Percentiles rank a stretch among this genome's conserved stretches.
These are phyloP conservation scores for Pachyrhynchus sulphureomaculatus DNA, from an alignment of 1,140 invertebrate genomes.

Conservation along the genomic window DNA sequence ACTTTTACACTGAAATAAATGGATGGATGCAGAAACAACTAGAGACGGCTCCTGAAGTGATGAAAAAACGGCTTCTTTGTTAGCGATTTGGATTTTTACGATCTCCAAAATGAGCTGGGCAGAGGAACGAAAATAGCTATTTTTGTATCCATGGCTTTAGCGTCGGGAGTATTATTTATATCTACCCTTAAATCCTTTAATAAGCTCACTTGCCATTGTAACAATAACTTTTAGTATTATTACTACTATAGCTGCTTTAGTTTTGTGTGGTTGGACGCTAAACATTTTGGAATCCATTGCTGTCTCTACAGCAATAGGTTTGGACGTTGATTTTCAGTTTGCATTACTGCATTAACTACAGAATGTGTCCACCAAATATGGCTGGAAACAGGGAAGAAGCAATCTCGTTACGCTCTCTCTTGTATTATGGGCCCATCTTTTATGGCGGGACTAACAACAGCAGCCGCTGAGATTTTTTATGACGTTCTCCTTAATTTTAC, in stretches of 20 bases:
- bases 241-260: conserved; percentile 80
- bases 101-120: conserved; percentile 83
- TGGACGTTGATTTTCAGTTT: conserved; percentile 97
- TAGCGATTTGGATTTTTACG: conserved; percentile 87
- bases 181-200: conserved; percentile 84
- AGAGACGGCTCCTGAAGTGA: conserved; percentile 69
- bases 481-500: conserved; percentile 83
- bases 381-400: conserved; percentile 56
- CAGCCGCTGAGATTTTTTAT: conserved; percentile 87
- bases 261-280: conserved; percentile 91
- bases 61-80: conserved; percentile 91
- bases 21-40: conserved; percentile 76
- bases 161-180: conserved; percentile 75
- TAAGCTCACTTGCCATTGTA: conserved; percentile 84
- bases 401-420: conserved; percentile 68
- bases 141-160: conserved; percentile 77
- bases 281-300: conserved; percentile 95
- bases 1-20: conserved; percentile 76
- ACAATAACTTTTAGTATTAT: conserved; percentile 85
- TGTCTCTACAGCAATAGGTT: conserved; percentile 90
- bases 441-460: conserved; percentile 91
- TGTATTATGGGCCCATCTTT: conserved; percentile 85
- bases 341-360: conserved; percentile 89
- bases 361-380: conserved; percentile 55
- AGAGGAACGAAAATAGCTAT: conserved; percentile 81